Percentiles rank a stretch among this genome's conserved stretches.
Evolutionary conservation across 2,888 invertebrate genomes (phyloP).

Genomic region (Biston betularia): DNA sequence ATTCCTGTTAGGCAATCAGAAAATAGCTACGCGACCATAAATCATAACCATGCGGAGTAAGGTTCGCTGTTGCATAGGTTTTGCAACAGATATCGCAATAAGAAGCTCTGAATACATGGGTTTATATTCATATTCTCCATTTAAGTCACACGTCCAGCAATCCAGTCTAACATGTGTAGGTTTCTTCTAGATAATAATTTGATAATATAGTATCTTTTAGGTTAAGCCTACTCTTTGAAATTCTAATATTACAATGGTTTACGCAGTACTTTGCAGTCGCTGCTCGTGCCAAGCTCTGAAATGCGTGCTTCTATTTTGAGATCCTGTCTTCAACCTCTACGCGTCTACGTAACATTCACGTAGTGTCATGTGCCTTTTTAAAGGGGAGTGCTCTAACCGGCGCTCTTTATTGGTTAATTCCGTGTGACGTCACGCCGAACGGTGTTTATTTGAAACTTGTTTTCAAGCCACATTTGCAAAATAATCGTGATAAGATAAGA

Average conservation of each 20-base stretch:
- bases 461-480: conserved; percentile 58
- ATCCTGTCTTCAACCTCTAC: conserved; percentile 69
- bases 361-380: conserved; percentile 62
- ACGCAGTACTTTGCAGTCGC: conserved; percentile 30
- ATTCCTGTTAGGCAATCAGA: no score
- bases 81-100: no score
- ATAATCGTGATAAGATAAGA: conserved; percentile 70
- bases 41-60: no score
- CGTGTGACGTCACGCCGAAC: conserved; percentile 66
- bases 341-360: conserved; percentile 36
- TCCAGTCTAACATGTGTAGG: no score
- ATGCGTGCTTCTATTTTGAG: conserved; percentile 50
- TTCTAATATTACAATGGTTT: conserved; percentile 39
- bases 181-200: no score
- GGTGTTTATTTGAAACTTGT: conserved; percentile 69
- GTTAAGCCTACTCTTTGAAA: conserved; percentile 46
- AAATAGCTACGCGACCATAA: no score
- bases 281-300: conserved; percentile 49
- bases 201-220: not conserved
- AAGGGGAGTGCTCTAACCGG: conserved; percentile 72
- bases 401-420: conserved; percentile 63
- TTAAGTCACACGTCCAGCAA: no score
- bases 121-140: no score
- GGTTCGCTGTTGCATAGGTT: no score
- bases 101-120: no score